A percentile compares a stretch with the other conserved stretches of the same genome.
These are phyloP conservation scores for Palythoa grandis DNA, from an alignment of 92 coral and sea anemone species.

Conservation along the genomic window DNA sequence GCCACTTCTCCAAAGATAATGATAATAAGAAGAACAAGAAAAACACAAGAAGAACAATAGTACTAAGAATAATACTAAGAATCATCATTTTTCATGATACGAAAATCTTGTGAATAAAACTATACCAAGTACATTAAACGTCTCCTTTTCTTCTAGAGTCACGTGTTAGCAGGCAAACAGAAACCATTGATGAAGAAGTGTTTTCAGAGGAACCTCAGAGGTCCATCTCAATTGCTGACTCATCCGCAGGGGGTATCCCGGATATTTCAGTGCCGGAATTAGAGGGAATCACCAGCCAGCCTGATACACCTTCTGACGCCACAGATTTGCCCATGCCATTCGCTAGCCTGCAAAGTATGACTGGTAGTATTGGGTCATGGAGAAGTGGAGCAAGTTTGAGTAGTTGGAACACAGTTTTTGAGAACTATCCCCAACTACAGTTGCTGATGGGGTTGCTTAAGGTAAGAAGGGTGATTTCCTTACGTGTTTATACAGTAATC, in stretches of 20 bases:
- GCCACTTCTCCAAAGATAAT: too few species aligned
- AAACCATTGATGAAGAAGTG: constrained; percentile 87
- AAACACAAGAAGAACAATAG: too few species aligned
- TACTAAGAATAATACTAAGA: too few species aligned
- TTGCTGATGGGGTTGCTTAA: constrained; percentile 78
- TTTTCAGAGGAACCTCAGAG: constrained; percentile 62
- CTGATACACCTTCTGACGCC: constrained; percentile 72
- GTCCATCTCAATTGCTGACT: constrained; percentile 35
- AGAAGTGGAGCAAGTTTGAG: constrained; percentile 82
- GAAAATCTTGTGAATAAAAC: too few species aligned
- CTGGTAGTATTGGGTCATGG: constrained; percentile 82
- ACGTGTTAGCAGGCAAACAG: constrained; percentile 74
- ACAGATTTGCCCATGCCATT: constrained; percentile 68
- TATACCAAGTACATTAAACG: neutral
- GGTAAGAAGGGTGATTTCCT: constrained; percentile 45
- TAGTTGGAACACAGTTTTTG: constrained; percentile 82
- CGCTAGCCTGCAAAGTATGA: constrained; percentile 70
- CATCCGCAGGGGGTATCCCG: constrained; percentile 29
- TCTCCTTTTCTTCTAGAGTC: constrained; percentile 55
- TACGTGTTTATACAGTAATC: neutral
- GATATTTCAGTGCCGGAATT: constrained; percentile 50
- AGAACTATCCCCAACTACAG: constrained; percentile 79
- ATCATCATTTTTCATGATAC: too few species aligned
- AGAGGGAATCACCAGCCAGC: constrained; percentile 68
- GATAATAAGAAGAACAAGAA: too few species aligned